Conservation (phyloP, 2,113 vertebrate genomes). For the Rafetus swinhoei region DNA sequence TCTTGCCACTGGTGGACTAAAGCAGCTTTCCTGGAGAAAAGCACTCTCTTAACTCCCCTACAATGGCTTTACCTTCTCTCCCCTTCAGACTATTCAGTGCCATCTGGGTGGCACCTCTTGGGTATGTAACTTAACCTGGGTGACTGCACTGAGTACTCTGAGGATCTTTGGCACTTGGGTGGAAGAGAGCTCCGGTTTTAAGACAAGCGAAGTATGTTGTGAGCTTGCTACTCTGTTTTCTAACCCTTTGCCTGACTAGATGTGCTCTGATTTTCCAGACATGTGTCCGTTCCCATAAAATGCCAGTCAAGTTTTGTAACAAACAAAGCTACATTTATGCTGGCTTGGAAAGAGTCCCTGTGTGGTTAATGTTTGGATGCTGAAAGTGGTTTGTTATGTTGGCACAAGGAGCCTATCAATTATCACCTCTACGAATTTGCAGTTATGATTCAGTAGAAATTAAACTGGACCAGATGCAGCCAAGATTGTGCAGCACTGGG, state of each 20-base stretch:
- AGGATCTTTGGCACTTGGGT: neutral
- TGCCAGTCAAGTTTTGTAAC: neutral
- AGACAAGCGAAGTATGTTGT: neutral
- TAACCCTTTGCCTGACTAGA: neutral
- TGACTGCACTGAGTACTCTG: neutral
- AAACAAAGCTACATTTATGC: neutral
- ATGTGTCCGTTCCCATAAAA: neutral
- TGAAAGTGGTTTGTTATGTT: neutral
- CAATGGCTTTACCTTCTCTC: neutral
- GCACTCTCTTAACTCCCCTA: too few species aligned
- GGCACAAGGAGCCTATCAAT: neutral
- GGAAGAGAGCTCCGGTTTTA: neutral
- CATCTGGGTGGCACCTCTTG: neutral
- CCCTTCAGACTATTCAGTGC: neutral
- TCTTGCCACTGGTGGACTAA: neutral
- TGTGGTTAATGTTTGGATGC: neutral
- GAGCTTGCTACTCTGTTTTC: neutral
- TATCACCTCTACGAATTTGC: neutral
- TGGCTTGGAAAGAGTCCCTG: neutral
- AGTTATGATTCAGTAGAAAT: neutral
- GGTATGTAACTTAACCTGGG: neutral
- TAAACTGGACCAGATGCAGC: neutral
- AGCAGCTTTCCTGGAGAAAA: neutral
- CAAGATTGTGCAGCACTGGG: neutral
- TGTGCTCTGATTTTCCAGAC: neutral